Evolutionary conservation across 2,113 vertebrate genomes (phyloP).

Genomic region (Tyrannus savana): DNA sequence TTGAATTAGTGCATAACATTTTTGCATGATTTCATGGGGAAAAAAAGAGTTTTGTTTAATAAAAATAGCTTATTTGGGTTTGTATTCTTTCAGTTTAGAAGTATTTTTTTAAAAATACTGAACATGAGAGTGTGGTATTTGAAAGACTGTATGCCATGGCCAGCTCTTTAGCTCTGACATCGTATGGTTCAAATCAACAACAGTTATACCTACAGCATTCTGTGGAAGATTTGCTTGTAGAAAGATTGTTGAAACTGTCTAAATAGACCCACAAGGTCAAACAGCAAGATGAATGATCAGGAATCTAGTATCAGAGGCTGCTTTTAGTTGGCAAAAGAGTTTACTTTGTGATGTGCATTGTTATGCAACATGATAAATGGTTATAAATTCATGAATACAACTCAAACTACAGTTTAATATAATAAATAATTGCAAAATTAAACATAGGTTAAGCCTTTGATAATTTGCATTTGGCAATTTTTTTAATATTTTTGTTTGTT

Average conservation of each 20-base stretch:
- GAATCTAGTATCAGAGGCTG: not conserved
- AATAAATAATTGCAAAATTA: not conserved
- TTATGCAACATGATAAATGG: not conserved
- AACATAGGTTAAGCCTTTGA: not conserved
- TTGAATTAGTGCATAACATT: rapidly evolving
- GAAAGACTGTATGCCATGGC: not conserved
- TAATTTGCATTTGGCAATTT: not conserved
- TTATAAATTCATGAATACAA: not conserved
- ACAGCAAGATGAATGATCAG: not conserved
- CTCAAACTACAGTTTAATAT: not conserved
- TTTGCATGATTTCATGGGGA: not conserved
- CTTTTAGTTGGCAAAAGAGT: not conserved
- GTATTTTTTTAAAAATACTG: not conserved
- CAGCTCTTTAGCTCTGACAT: not conserved
- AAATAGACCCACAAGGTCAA: not conserved
- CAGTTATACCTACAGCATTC: not conserved
- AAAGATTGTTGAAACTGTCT: not conserved
- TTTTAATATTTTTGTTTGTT: no score
- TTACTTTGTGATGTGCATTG: not conserved
- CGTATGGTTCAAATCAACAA: not conserved
- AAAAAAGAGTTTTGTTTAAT: not conserved
- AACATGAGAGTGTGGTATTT: not conserved
- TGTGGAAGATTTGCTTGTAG: not conserved
- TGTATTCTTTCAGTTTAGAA: not conserved
- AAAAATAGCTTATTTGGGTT: not conserved